Percentiles rank a stretch among this genome's conserved stretches.
These are phyloP conservation scores for Oreonectes daqikongensis DNA, from an alignment of 2,797 vertebrate genomes.

Conservation along the genomic window DNA sequence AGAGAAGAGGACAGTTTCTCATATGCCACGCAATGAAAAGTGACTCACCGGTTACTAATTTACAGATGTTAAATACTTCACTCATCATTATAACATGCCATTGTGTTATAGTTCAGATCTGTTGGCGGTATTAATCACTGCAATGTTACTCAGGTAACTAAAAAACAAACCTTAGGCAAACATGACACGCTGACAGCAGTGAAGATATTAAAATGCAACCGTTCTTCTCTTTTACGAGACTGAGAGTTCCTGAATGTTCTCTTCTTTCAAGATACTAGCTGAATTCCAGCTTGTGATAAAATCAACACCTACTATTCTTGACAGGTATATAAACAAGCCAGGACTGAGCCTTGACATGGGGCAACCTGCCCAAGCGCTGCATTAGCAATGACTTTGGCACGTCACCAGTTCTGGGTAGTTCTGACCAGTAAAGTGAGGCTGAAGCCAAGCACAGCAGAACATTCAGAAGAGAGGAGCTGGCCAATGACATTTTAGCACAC, in stretches of 20 bases:
- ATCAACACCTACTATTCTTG: conserved; percentile 36
- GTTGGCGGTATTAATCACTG: conserved; percentile 20
- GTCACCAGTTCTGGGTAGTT: conserved; percentile 44
- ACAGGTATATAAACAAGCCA: conserved; percentile 43
- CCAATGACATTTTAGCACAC: conserved; percentile 51
- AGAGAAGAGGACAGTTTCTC: conserved; percentile 36
- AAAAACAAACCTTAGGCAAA: conserved; percentile 28
- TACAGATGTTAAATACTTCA: conserved; percentile 15
- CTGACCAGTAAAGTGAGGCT: conserved; percentile 59
- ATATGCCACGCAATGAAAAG: background rate
- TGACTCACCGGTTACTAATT: conserved; percentile 33
- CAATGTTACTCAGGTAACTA: background rate
- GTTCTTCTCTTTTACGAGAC: background rate
- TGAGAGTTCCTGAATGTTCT: conserved; percentile 2
- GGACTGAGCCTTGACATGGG: conserved; percentile 50
- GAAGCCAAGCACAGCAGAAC: conserved; percentile 48
- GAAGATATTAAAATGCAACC: conserved; percentile 6
- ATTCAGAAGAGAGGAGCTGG: conserved; percentile 50
- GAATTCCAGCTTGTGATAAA: conserved; percentile 41
- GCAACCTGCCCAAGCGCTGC: conserved; percentile 59
- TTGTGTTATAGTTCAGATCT: background rate
- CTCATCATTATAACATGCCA: background rate
- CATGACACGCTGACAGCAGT: background rate
- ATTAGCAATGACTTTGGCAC: conserved; percentile 61
- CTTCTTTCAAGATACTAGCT: conserved; percentile 13